These are phyloP conservation scores for Microtus oregoni DNA, from an alignment of 2,113 vertebrate genomes.

Conservation along the genomic window DNA sequence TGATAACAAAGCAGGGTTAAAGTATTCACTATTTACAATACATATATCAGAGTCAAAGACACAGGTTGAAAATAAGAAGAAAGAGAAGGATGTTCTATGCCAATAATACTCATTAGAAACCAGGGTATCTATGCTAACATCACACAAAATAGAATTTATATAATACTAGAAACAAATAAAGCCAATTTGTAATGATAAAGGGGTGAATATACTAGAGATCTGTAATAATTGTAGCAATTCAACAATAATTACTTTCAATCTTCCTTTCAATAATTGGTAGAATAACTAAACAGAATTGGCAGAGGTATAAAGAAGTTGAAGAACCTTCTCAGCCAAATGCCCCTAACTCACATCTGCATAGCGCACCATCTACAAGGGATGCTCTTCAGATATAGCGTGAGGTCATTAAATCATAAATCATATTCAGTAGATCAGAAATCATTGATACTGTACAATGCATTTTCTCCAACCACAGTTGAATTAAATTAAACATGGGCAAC, in stretches of 20 bases:
- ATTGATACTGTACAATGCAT: neutral
- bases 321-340: neutral
- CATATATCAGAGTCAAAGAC: neutral
- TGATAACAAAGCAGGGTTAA: neutral
- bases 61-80: neutral
- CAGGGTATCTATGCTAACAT: neutral
- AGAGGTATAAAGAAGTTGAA: neutral
- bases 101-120: neutral
- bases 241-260: neutral
- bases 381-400: neutral
- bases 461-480: neutral
- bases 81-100: neutral
- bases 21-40: neutral
- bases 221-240: neutral
- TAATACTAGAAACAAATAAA: neutral
- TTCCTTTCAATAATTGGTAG: neutral
- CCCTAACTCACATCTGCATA: neutral
- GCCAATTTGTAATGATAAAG: conserved; percentile 31
- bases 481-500: neutral
- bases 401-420: conserved; percentile 25
- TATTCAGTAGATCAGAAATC: neutral
- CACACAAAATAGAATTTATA: conserved; percentile 19
- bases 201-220: neutral
- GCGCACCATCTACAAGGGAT: neutral
- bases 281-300: neutral